phyloP scores from a whole-genome alignment of 2,888 invertebrate species.

The Scotopteryx bipunctaria region DNA sequence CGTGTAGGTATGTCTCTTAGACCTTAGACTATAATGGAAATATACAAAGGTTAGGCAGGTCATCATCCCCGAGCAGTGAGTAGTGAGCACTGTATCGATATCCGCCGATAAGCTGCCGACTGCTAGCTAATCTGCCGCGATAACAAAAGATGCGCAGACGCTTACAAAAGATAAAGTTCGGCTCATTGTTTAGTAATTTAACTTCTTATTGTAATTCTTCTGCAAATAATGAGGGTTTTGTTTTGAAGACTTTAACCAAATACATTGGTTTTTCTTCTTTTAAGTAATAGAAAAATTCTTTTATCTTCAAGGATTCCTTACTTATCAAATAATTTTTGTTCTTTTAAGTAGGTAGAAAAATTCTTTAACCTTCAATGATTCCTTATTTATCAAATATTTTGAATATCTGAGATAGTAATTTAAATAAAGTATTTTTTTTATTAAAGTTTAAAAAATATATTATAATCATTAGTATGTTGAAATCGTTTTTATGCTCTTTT shows the following conservation, averaged over 20 bases:
- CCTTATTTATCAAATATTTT: no score
- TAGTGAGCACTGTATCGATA: slow-evolving; percentile 1
- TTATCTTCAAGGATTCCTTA: no score
- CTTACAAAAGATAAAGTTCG: neutral
- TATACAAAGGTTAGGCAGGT: neutral
- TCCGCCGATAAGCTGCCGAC: neutral
- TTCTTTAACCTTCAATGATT: no score
- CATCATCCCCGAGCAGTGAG: slow-evolving; percentile 2
- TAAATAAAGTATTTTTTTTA: no score
- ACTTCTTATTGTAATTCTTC: slow-evolving; percentile 6
- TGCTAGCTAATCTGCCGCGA: neutral
- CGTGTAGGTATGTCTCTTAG: no score
- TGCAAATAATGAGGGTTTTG: neutral
- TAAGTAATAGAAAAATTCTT: no score
- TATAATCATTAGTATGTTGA: no score
- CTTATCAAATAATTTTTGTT: no score
- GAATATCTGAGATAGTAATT: no score
- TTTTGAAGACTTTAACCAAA: neutral
- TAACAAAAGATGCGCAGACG: neutral
- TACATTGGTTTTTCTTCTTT: slow-evolving; percentile 5
- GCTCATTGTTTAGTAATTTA: neutral
- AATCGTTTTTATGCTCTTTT: no score
- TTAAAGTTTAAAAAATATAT: no score
- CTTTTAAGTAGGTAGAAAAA: no score
- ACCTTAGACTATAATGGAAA: neutral